A percentile compares a stretch with the other conserved stretches of the same genome.
Evolutionary conservation across 1,140 invertebrate species (phyloP).

Genomic region (Heliconius himera): DNA sequence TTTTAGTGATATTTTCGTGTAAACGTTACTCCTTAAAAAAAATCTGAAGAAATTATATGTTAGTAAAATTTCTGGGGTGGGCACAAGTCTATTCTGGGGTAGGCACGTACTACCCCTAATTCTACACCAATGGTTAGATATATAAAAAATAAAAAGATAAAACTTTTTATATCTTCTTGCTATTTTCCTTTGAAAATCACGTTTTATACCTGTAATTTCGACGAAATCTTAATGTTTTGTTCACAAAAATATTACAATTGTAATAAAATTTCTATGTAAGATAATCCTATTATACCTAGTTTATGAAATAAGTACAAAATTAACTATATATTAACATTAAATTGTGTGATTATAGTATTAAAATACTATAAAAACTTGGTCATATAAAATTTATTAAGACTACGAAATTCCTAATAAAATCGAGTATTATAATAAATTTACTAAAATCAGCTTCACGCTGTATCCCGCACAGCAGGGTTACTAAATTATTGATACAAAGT

Average conservation of each 20-base stretch:
- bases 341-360: not conserved
- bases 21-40: too few species aligned
- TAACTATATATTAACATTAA: not conserved
- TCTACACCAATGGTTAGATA: too few species aligned
- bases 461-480: too few species aligned
- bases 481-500: not conserved
- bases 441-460: too few species aligned
- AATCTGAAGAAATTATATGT: too few species aligned
- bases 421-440: not conserved
- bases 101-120: too few species aligned
- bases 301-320: not conserved
- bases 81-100: too few species aligned
- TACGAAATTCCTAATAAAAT: not conserved
- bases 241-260: not conserved
- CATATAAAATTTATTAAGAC: not conserved
- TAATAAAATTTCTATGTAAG: conserved; percentile 2
- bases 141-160: too few species aligned
- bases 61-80: too few species aligned
- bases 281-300: conserved; percentile 7
- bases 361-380: not conserved
- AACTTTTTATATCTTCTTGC: too few species aligned
- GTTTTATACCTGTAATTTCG: not conserved
- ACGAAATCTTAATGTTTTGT: not conserved
- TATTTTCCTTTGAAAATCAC: not conserved
- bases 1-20: too few species aligned